Evolutionary conservation across 2,888 invertebrate species (phyloP), one percentile per base, ranked within the genome.

Genomic region (Limnephilus marmoratus): DNA sequence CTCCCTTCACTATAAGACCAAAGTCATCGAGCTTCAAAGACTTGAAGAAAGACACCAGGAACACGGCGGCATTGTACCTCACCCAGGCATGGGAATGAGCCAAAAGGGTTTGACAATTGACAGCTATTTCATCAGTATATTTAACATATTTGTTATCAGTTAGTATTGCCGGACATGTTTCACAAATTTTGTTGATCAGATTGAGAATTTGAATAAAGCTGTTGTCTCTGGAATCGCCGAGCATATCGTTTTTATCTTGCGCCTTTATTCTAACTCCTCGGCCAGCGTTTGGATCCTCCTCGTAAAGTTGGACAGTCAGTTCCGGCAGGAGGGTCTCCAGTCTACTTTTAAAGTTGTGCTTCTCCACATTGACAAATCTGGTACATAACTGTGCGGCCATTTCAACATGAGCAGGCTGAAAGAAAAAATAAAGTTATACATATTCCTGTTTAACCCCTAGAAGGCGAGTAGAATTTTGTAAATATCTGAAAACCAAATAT

Each of bases 1-100:
- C 94, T 5, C 95, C 94, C 49, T 95, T 95, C 9, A 97, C 94
- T 92, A 97, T 94, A 86, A 94, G 94, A 37, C 97, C 96, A 86
- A 98, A 95, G 92, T 97, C 96, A 1, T 96, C 96, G 13, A 96
- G 95, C 94, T 98, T 97, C 87, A 97, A 96, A 0, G 96, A 95
- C 0, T 97, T 96, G 91, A 99, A 95, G 90, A 99, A 96, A 87
- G 97, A 96, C 0, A 98, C 98, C 85, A 99, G 95, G 93, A 98
- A 96, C 95, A 98, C 98, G 0, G 97, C 97, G 0, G 98, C 97
- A 92, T 97, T 97, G 86, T 98, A 95, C 91, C 99, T 97, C 0
- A 99, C 98, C 99, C 99, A 99, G 68, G 97, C 96, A 94, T 99
- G 99, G 24, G 98, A 98, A 95, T 99, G 97, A 0, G 97, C 97